phyloP scores from a whole-genome alignment of 2,797 vertebrate genomes.

The Microctenopoma stevenorrisi region DNA sequence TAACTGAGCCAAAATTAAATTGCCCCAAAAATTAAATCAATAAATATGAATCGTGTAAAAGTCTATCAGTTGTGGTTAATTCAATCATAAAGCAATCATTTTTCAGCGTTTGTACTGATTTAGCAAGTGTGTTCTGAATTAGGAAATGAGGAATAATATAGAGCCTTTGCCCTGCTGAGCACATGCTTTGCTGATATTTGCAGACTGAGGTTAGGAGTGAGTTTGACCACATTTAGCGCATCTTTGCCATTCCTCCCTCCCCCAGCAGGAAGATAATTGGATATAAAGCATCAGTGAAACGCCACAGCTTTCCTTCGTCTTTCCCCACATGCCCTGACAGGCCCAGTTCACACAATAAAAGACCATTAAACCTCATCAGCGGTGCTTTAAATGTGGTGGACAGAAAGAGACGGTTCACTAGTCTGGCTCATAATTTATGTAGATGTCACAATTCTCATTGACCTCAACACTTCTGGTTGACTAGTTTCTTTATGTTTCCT shows the following conservation, averaged over 20 bases:
- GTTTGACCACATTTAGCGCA: conserved; percentile 67
- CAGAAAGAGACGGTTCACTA: conserved; percentile 28
- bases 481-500: conserved; percentile 36
- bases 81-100: too few relatives aligned
- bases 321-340: conserved; percentile 29
- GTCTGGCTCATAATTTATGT: conserved; percentile 39
- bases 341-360: conserved; percentile 64
- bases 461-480: conserved; percentile 36
- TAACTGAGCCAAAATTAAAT: background rate
- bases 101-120: too few relatives aligned
- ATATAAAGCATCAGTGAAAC: conserved; percentile 72
- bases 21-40: background rate
- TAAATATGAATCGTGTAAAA: too few relatives aligned
- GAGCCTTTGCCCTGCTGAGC: background rate
- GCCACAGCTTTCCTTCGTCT: conserved; percentile 49
- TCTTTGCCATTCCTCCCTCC: conserved; percentile 59
- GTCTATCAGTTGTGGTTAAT: too few relatives aligned
- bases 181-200: conserved; percentile 32
- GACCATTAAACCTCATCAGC: conserved; percentile 62
- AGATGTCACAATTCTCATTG: conserved; percentile 25
- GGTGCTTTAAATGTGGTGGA: conserved; percentile 47
- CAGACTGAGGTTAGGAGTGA: conserved; percentile 52
- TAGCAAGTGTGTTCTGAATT: background rate
- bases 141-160: background rate
- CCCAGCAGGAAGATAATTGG: conserved; percentile 73